These are phyloP conservation scores for Heliocidaris erythrogramma DNA, from an alignment of 35 echinoderm and acorn worm species.

Conservation along the genomic window DNA sequence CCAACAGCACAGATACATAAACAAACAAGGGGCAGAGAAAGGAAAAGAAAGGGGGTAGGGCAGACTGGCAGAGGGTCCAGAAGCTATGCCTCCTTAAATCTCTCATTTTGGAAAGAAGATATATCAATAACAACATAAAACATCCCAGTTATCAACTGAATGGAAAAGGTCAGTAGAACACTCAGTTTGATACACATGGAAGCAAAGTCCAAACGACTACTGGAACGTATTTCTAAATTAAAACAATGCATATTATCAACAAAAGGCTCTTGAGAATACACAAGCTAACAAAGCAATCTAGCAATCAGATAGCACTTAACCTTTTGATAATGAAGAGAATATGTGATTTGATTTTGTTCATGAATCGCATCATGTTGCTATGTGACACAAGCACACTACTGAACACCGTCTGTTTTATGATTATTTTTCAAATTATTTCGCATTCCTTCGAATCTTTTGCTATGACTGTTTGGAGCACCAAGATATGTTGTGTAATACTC, in stretches of 20 bases:
- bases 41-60: no score
- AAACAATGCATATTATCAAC: slow-evolving; percentile 33
- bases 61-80: no score
- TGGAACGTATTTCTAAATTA: slow-evolving; percentile 1
- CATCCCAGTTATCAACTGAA: neutral
- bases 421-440: no score
- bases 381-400: neutral
- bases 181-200: neutral
- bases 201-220: slow-evolving; percentile 22
- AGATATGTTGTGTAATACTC: no score
- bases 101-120: no score
- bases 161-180: neutral
- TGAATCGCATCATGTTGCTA: neutral
- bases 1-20: no score
- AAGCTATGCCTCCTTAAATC: no score
- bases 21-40: no score
- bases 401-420: neutral
- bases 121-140: no score
- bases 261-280: neutral
- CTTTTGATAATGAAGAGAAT: neutral
- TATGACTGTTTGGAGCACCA: no score
- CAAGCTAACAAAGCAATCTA: neutral
- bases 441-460: no score
- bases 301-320: slow-evolving; percentile 1
- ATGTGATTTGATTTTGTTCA: neutral